Conservation (phyloP, 2,888 invertebrate species). For the Drosophila mettleri region DNA sequence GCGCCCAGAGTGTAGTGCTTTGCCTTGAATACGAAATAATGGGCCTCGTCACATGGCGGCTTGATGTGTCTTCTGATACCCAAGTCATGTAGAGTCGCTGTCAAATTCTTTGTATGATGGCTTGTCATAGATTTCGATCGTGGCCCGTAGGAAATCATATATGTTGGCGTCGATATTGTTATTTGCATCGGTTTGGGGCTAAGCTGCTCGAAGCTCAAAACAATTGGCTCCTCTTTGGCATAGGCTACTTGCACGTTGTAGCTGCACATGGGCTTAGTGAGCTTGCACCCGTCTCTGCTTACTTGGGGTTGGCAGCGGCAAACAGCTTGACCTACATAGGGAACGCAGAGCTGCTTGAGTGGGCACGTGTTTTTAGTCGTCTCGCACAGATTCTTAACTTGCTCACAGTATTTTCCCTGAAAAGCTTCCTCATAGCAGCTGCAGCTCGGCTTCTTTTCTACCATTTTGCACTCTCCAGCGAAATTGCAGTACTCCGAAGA, state of each 20-base stretch:
- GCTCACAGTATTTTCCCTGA: constrained; percentile 42
- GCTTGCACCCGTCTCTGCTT: not conserved
- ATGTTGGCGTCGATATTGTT: constrained; percentile 25
- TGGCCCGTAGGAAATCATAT: constrained; percentile 20
- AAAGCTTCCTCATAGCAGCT: constrained; percentile 41
- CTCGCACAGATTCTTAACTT: constrained; percentile 30
- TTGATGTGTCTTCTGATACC: constrained; percentile 33
- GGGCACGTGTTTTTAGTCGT: constrained; percentile 20
- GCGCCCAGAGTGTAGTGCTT: constrained; percentile 25
- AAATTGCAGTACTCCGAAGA: constrained; percentile 46
- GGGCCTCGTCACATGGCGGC: constrained; percentile 25
- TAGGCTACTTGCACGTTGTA: constrained; percentile 30
- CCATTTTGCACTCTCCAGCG: constrained; percentile 39
- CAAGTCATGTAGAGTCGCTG: constrained; percentile 15
- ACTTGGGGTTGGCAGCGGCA: constrained; percentile 12
- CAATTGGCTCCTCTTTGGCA: constrained; percentile 19
- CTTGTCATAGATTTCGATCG: not conserved
- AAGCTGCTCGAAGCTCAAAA: constrained; percentile 35
- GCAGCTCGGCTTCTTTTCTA: constrained; percentile 23
- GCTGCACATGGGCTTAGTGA: constrained; percentile 24
- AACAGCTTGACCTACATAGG: constrained; percentile 35
- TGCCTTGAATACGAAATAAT: constrained; percentile 27
- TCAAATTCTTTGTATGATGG: constrained; percentile 28
- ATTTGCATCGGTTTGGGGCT: constrained; percentile 5
- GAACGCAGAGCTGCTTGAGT: constrained; percentile 14